Evolutionary conservation across 2,113 vertebrate species (phyloP).

Genomic region (Channa maculata): DNA sequence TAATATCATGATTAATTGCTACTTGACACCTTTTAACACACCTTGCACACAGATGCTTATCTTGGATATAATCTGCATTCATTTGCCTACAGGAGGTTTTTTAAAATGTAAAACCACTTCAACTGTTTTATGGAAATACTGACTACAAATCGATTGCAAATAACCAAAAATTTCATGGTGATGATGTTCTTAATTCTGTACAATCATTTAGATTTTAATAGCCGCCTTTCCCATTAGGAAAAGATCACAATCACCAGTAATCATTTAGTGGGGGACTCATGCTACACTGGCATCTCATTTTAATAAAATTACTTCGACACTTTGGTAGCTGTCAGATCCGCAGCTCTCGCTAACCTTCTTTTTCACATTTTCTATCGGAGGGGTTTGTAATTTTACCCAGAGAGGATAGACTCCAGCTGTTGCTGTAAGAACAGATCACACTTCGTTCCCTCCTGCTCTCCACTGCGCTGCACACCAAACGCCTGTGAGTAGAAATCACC

Average conservation of each 20-base stretch:
- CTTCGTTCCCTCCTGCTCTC: conserved; percentile 40
- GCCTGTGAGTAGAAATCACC: conserved; percentile 69
- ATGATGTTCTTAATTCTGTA: conserved; percentile 31
- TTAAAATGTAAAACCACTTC: conserved; percentile 30
- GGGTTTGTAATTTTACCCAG: conserved; percentile 88
- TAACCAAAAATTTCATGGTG: background rate
- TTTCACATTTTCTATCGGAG: conserved; percentile 87
- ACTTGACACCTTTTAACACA: conserved; percentile 64
- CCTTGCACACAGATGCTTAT: conserved; percentile 43
- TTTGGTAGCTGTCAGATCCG: conserved; percentile 72
- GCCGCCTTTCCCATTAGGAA: conserved; percentile 31
- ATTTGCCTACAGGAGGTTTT: conserved; percentile 32
- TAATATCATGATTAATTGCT: conserved; percentile 60
- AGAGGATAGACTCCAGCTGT: conserved; percentile 88
- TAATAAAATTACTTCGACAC: conserved; percentile 59
- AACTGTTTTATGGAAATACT: conserved; percentile 32
- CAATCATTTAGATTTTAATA: conserved; percentile 37
- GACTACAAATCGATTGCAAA: conserved; percentile 20
- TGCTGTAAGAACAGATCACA: conserved; percentile 76
- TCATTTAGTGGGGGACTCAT: conserved; percentile 38
- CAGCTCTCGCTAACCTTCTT: conserved; percentile 84
- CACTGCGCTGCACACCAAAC: conserved; percentile 51
- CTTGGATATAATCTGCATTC: conserved; percentile 44
- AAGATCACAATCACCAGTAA: conserved; percentile 47
- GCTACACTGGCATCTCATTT: conserved; percentile 54